phyloP scores from a whole-genome alignment of 2,797 vertebrate species.

The Mormyrops attenuatus region DNA sequence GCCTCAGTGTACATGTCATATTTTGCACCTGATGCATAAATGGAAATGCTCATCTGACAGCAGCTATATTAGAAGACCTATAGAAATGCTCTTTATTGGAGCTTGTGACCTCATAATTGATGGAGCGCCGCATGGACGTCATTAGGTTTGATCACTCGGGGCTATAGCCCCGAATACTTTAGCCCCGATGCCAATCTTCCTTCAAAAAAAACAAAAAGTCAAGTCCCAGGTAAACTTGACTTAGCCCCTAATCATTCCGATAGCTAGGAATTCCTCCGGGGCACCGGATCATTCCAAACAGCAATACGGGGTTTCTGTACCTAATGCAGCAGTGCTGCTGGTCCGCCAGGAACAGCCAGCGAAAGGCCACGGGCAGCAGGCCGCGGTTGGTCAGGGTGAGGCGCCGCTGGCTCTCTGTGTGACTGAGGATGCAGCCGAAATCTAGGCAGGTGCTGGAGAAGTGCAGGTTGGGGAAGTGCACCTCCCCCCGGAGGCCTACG shows the following conservation, averaged over 20 bases:
- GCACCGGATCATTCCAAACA: too few relatives aligned
- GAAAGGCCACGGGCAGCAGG: slow-evolving; percentile 63
- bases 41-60: background rate
- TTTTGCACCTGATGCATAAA: background rate
- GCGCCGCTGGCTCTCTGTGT: slow-evolving; percentile 53
- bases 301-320: slow-evolving; percentile 44
- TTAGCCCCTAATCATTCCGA: background rate
- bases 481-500: slow-evolving; percentile 63
- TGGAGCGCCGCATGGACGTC: too few relatives aligned
- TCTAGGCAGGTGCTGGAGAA: slow-evolving; percentile 66
- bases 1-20: background rate
- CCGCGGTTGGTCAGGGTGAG: slow-evolving; percentile 74
- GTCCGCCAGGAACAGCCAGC: slow-evolving; percentile 65
- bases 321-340: slow-evolving; percentile 38
- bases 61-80: background rate
- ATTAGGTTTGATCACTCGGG: too few relatives aligned
- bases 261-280: background rate
- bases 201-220: background rate
- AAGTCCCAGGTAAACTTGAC: background rate
- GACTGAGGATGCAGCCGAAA: slow-evolving; percentile 75
- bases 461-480: slow-evolving; percentile 73
- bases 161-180: too few relatives aligned
- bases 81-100: background rate
- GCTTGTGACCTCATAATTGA: background rate
- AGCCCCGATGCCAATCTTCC: background rate